Evolutionary conservation across 1,140 invertebrate genomes (phyloP).

Genomic region (Brachionus rubens): DNA sequence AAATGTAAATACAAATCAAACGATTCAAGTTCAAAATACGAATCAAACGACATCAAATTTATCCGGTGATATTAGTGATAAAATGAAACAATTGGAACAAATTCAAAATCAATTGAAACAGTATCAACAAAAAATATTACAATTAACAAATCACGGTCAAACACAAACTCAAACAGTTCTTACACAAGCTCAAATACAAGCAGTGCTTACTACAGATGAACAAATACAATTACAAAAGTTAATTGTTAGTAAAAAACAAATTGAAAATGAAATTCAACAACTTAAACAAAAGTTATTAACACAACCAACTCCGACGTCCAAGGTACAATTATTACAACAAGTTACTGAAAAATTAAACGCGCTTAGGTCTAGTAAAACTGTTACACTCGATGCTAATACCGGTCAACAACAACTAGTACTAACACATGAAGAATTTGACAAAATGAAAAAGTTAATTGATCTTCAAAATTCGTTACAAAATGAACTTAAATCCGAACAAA

Average conservation of each 20-base stretch:
- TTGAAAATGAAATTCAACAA: constrained; percentile 28
- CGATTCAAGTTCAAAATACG: background rate
- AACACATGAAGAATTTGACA: constrained; percentile 26
- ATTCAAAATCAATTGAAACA: constrained; percentile 39
- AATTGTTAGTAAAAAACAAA: background rate
- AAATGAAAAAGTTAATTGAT: constrained; percentile 34
- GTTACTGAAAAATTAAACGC: constrained; percentile 18
- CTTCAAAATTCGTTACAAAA: constrained; percentile 4
- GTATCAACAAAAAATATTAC: constrained; percentile 1
- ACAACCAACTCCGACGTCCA: background rate
- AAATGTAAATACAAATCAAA: no score
- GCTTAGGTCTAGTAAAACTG: constrained; percentile 3
- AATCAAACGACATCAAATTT: background rate
- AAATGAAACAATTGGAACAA: constrained; percentile 46
- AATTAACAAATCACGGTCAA: background rate
- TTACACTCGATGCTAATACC: background rate
- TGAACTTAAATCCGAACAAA: background rate
- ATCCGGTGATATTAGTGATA: constrained; percentile 6
- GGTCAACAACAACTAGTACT: constrained; percentile 27
- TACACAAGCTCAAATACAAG: constrained; percentile 26
- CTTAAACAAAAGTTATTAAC: constrained; percentile 20
- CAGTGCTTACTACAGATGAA: background rate
- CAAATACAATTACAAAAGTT: constrained; percentile 40
- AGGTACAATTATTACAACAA: constrained; percentile 18
- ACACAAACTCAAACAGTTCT: background rate